phyloP scores from a whole-genome alignment of 2,888 invertebrate genomes.

The Creontiades dilutus region DNA sequence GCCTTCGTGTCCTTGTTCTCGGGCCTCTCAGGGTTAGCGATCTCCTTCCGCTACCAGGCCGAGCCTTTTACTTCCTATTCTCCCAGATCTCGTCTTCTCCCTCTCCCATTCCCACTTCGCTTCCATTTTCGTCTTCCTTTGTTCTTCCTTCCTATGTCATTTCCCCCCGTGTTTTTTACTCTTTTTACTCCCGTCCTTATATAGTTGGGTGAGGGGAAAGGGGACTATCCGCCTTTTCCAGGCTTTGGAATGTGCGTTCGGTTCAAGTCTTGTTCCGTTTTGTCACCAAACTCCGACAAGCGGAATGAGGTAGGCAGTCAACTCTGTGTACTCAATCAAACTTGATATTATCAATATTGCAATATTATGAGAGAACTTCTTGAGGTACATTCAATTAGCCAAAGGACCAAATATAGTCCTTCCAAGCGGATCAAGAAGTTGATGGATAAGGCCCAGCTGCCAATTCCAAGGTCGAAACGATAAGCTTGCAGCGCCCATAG shows the following conservation, averaged over 20 bases:
- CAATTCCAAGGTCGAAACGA: too few relatives aligned
- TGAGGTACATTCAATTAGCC: too few relatives aligned
- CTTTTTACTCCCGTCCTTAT: neutral
- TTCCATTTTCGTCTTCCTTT: conserved; percentile 37
- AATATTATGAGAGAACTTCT: too few relatives aligned
- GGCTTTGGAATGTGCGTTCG: neutral
- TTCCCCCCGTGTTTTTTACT: neutral
- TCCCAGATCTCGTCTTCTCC: conserved; percentile 10
- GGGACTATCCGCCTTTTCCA: neutral
- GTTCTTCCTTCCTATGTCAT: conserved; percentile 26
- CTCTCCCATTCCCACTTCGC: neutral
- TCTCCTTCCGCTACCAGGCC: conserved; percentile 1
- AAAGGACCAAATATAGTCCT: too few relatives aligned
- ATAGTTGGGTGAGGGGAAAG: neutral
- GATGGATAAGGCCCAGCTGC: too few relatives aligned
- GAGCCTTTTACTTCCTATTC: neutral
- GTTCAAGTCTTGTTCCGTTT: neutral
- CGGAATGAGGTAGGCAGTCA: too few relatives aligned
- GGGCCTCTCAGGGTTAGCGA: neutral
- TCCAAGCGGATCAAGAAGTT: too few relatives aligned
- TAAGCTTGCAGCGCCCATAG: too few relatives aligned
- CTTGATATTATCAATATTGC: too few relatives aligned
- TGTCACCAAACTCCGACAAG: too few relatives aligned
- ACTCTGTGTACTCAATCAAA: too few relatives aligned
- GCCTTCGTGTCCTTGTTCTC: conserved; percentile 45